A percentile compares a stretch with the other conserved stretches of the same genome.
These are phyloP conservation scores for Melanotaenia pygmaea DNA, from an alignment of 2,797 vertebrate species.

Conservation along the genomic window DNA sequence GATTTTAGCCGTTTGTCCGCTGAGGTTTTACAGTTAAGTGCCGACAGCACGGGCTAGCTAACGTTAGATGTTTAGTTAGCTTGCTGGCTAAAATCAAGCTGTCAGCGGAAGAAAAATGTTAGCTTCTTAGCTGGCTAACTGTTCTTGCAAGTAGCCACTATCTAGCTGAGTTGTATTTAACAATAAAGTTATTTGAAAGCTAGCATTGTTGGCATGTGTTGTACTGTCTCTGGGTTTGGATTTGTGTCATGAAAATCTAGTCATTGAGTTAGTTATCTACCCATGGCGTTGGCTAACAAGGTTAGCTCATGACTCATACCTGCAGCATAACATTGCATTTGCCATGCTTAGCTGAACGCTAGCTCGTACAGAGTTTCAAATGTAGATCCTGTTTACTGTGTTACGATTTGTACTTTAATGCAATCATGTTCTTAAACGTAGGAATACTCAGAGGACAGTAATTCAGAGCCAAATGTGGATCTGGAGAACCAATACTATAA, in stretches of 20 bases:
- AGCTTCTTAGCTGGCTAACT: constrained; percentile 33
- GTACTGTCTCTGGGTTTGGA: not conserved
- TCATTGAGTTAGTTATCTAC: constrained; percentile 23
- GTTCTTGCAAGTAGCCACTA: not conserved
- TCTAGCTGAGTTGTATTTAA: not conserved
- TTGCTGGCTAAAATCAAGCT: constrained; percentile 52
- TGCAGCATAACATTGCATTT: constrained; percentile 23
- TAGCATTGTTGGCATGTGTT: not conserved
- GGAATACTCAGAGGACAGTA: constrained; percentile 95
- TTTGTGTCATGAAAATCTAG: not conserved
- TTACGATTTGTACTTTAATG: constrained; percentile 5
- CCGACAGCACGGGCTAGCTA: constrained; percentile 52
- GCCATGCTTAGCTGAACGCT: not conserved
- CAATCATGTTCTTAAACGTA: constrained; percentile 52
- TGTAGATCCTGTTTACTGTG: not conserved
- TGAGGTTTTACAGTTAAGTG: constrained; percentile 21
- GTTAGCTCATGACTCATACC: constrained; percentile 50
- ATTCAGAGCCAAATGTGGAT: constrained; percentile 94
- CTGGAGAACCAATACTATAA: constrained; percentile 97
- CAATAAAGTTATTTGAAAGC: too few species aligned
- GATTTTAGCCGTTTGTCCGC: constrained; percentile 14
- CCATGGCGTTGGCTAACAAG: constrained; percentile 49
- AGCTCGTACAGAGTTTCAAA: constrained; percentile 7
- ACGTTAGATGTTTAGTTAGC: constrained; percentile 65
- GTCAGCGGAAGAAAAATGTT: constrained; percentile 44